These are phyloP conservation scores for Heliconius nattereri DNA, from an alignment of 1,140 invertebrate genomes.

Conservation along the genomic window DNA sequence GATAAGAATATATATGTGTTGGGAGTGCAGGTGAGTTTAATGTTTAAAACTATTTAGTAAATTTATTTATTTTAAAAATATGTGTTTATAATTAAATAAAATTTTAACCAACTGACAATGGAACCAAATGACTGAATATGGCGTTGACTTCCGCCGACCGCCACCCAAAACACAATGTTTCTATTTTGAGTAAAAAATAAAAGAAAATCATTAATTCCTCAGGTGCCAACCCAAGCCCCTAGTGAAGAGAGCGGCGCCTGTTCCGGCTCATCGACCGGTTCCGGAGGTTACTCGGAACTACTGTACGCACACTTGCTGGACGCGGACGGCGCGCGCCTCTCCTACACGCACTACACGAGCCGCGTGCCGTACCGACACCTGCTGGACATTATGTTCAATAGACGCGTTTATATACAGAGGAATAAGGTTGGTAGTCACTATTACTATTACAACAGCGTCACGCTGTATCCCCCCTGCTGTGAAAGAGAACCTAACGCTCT, in stretches of 20 bases:
- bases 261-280: background rate
- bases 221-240: conserved; percentile 84
- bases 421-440: conserved; percentile 82
- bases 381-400: conserved; percentile 89
- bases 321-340: conserved; percentile 87
- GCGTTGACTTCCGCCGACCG: no score
- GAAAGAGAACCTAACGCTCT: no score
- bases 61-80: no score
- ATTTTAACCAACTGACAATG: no score
- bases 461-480: no score
- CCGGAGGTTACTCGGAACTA: conserved; percentile 86
- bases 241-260: conserved; percentile 69
- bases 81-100: no score
- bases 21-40: conserved; percentile 82
- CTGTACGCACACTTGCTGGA: conserved; percentile 90
- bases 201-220: conserved; percentile 32
- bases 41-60: no score
- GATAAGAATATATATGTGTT: conserved; percentile 89
- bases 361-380: conserved; percentile 85
- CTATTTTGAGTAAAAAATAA: no score
- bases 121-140: no score
- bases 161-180: no score
- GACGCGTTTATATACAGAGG: conserved; percentile 87
- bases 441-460: no score
- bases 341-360: conserved; percentile 90